These are phyloP conservation scores for Romanogobio albipinnatus DNA, from an alignment of 2,113 vertebrate species.

Conservation along the genomic window DNA sequence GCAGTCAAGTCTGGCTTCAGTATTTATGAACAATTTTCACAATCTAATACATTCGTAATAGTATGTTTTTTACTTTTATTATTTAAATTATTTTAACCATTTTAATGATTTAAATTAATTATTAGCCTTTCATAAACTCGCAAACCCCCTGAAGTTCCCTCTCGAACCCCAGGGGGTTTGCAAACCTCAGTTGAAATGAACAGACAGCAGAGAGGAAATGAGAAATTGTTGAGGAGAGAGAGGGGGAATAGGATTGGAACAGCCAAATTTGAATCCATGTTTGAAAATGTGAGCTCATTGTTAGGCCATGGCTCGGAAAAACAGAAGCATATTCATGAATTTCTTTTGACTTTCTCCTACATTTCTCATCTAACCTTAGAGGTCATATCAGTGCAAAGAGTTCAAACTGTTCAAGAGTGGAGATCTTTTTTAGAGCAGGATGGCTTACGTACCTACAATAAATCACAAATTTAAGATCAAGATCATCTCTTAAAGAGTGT, in stretches of 20 bases:
- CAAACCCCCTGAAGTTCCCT: too few species aligned
- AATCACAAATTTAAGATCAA: neutral
- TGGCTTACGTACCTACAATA: neutral
- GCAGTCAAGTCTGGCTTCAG: neutral
- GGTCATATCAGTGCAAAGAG: neutral
- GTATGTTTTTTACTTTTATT: neutral
- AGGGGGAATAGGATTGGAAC: neutral
- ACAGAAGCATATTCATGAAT: neutral
- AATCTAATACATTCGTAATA: too few species aligned
- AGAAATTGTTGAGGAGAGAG: neutral
- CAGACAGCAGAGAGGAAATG: neutral
- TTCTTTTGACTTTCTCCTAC: neutral
- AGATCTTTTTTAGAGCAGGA: conserved; percentile 14
- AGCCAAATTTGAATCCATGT: neutral
- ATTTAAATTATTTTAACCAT: neutral
- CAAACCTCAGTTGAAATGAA: neutral
- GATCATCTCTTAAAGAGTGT: neutral
- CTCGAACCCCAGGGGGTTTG: neutral
- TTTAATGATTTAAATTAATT: neutral
- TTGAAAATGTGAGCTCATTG: neutral
- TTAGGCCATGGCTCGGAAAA: neutral
- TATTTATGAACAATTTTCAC: too few species aligned
- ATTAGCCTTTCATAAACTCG: neutral
- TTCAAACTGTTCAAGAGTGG: neutral
- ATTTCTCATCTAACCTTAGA: neutral